phyloP scores from a whole-genome alignment of 2,888 invertebrate genomes.

The Hypselothyrea guttata region DNA sequence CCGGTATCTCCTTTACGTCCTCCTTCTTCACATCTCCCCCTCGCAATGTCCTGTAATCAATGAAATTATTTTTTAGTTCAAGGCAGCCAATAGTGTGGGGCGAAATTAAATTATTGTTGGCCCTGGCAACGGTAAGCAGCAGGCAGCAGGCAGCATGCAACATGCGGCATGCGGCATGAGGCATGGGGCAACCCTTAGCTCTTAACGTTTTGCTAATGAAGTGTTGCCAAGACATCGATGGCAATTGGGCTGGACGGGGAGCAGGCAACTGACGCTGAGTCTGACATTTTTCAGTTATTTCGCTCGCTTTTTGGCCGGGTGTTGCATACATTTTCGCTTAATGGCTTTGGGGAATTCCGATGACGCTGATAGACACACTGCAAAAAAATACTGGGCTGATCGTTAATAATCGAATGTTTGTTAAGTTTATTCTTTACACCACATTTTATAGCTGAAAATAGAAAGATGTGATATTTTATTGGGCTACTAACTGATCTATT shows the following conservation, averaged over 20 bases:
- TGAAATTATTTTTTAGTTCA: slow-evolving; percentile 73
- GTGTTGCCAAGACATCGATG: slow-evolving; percentile 62
- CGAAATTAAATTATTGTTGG: slow-evolving; percentile 72
- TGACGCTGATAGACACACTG: slow-evolving; percentile 73
- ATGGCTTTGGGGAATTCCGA: slow-evolving; percentile 75
- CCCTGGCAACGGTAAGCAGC: slow-evolving; percentile 22
- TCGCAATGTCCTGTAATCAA: slow-evolving; percentile 57
- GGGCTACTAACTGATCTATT: no score
- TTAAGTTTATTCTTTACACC: no score
- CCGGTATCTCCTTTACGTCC: slow-evolving; percentile 11
- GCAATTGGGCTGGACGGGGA: slow-evolving; percentile 13
- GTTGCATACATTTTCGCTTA: slow-evolving; percentile 76
- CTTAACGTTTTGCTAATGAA: slow-evolving; percentile 70
- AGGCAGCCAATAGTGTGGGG: slow-evolving; percentile 62
- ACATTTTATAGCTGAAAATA: no score
- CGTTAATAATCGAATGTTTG: no score
- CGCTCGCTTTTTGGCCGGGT: slow-evolving; percentile 48
- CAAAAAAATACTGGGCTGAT: no score
- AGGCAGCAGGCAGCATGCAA: slow-evolving; percentile 12
- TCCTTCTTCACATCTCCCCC: not conserved
- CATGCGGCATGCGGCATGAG: slow-evolving; percentile 3
- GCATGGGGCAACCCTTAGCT: slow-evolving; percentile 19
- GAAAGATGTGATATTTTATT: no score
- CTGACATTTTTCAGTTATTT: slow-evolving; percentile 70
- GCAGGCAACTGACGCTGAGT: slow-evolving; percentile 28